A percentile compares a stretch with the other conserved stretches of the same genome.
Evolutionary conservation across 2,797 vertebrate species (phyloP).

Genomic region (Channa striata): DNA sequence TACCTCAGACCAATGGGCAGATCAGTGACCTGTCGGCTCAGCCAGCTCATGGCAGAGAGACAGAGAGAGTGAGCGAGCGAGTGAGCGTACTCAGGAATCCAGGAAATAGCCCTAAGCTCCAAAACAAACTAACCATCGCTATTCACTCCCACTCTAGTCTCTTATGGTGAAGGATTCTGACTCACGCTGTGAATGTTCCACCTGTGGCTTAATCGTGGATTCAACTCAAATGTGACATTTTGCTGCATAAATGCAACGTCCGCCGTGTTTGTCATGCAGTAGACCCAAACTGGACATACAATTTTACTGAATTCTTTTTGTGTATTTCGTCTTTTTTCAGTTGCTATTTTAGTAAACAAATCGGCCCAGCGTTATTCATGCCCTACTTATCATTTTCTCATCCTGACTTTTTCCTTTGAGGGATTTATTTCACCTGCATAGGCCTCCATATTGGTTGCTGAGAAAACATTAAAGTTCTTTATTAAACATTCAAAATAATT

Average conservation of each 20-base stretch:
- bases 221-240: constrained; percentile 27
- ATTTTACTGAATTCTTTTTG: neutral
- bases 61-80: neutral
- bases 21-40: constrained; percentile 67
- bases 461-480: constrained; percentile 4
- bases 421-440: constrained; percentile 17
- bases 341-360: neutral
- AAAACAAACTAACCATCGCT: constrained; percentile 53
- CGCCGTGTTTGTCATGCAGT: neutral
- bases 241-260: constrained; percentile 17
- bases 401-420: constrained; percentile 28
- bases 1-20: constrained; percentile 60
- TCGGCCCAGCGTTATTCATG: neutral
- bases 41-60: constrained; percentile 31
- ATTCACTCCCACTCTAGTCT: constrained; percentile 59
- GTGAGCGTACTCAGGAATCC: constrained; percentile 39
- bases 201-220: constrained; percentile 44
- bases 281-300: constrained; percentile 2
- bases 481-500: neutral
- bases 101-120: constrained; percentile 64
- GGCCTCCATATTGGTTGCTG: neutral
- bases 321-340: neutral
- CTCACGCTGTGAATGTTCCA: constrained; percentile 58
- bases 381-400: neutral
- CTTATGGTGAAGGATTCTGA: constrained; percentile 53